Evolutionary conservation across 2,888 invertebrate species (phyloP), one percentile per base, ranked within the genome.

Genomic region (Xylota segnis): DNA sequence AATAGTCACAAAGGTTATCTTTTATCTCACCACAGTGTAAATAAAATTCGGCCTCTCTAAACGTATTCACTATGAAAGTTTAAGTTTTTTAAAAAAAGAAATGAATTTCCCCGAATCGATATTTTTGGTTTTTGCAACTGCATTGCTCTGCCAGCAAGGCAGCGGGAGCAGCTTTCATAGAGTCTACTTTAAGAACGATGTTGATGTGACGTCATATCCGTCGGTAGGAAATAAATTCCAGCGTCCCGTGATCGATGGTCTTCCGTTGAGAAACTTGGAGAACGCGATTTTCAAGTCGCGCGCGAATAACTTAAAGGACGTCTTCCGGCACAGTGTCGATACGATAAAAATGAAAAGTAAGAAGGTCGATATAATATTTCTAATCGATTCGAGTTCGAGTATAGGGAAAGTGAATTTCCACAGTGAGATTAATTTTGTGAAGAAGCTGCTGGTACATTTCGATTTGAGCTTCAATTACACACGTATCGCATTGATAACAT

Each of bases 321-420:
- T 82, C 43, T 93, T 95, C 83, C 94, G 94, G 88, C 91, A 92
- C 65, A 93, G 94, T 87, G 93, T 95, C 2, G 93, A 93, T 70
- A 90, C 90, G n/a, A 90, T 95, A 29, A 93, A 94, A 66, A 89
- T 87, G 70, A 89, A 89, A 71, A 88, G 88, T 66, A 90, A 89
- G 71, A 88, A 93, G 90, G 91, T 95, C 83, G 95, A 96, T 89
- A 91, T 95, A 45, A 93, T 95, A 29, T 95, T 96, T 90, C 91
- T 95, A 56, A 94, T 96, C 56, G 96, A 96, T 89, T 94, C 94
- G 12, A 95, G 95, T n/a, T 94, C 94, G 0, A 95, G 95, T 87
- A 95, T 96, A 2, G 95, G 95, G 0, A 93, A 93, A 84, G 91
- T 93, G 18, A 95, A 96, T 90, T 96, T 95, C 90, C 92, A 92